These are phyloP conservation scores for Torymus auratus DNA, from an alignment of 2,888 invertebrate genomes.

Conservation along the genomic window DNA sequence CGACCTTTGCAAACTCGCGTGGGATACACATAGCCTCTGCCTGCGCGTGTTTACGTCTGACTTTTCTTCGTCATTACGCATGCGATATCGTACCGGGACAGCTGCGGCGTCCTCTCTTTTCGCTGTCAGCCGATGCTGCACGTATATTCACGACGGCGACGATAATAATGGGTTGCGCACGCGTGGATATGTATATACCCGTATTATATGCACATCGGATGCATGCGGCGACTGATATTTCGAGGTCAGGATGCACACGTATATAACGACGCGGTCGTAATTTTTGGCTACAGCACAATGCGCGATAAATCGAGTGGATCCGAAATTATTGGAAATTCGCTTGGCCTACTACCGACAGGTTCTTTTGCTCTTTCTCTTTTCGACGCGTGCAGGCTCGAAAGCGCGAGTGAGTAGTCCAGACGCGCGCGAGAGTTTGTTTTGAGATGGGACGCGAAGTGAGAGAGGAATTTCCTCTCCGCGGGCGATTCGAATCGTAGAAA, in stretches of 20 bases:
- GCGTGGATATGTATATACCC: too few species aligned
- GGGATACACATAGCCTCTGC: not conserved
- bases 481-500: too few species aligned
- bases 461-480: too few species aligned
- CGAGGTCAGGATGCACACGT: conserved; percentile 2
- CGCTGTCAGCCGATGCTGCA: conserved; percentile 5
- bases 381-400: too few species aligned
- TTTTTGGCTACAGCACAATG: too few species aligned
- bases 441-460: too few species aligned
- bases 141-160: not conserved
- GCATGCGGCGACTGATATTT: conserved; percentile 5
- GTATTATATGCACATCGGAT: not conserved
- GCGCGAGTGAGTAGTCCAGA: too few species aligned
- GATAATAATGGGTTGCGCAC: conserved; percentile 18
- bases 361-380: not conserved
- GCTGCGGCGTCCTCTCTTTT: not conserved
- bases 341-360: not conserved
- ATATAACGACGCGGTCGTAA: too few species aligned
- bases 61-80: conserved; percentile 15
- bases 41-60: not conserved
- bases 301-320: not conserved
- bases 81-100: not conserved
- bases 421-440: too few species aligned
- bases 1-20: not conserved
- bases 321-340: too few species aligned